Percentiles rank a stretch among this genome's conserved stretches.
These are phyloP conservation scores for Ficedula albicollis DNA, from an alignment of 2,797 vertebrate genomes.

Conservation along the genomic window DNA sequence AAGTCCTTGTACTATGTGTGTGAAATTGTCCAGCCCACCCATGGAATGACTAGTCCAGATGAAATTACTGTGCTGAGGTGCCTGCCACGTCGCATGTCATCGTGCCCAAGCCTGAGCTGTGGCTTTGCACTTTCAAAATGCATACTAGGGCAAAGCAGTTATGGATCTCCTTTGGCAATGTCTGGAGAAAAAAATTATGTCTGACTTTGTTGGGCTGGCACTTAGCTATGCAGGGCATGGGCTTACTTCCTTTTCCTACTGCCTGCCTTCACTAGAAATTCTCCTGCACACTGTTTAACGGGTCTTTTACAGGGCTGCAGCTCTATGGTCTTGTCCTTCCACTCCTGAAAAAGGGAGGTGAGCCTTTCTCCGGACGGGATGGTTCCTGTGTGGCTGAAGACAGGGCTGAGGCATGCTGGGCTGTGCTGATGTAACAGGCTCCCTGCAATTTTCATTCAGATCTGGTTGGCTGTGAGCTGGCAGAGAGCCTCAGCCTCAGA, in stretches of 20 bases:
- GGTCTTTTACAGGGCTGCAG: neutral
- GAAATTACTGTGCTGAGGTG: neutral
- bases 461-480: constrained; percentile 69
- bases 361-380: neutral
- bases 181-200: neutral
- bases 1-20: neutral
- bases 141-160: neutral
- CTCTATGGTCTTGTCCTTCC: neutral
- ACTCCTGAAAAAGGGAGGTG: neutral
- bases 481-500: constrained; percentile 54
- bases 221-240: neutral
- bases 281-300: neutral
- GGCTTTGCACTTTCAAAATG: neutral
- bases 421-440: constrained; percentile 80
- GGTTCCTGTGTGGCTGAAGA: neutral
- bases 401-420: constrained; percentile 69
- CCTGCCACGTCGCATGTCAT: fast-evolving
- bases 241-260: neutral
- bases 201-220: neutral
- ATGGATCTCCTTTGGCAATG: neutral
- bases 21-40: neutral
- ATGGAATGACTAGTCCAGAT: neutral
- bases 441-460: constrained; percentile 71
- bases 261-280: neutral
- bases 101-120: neutral